Evolutionary conservation across 2,888 invertebrate species (phyloP), one percentile per base, ranked within the genome.

Genomic region (Oscheius sp.): DNA sequence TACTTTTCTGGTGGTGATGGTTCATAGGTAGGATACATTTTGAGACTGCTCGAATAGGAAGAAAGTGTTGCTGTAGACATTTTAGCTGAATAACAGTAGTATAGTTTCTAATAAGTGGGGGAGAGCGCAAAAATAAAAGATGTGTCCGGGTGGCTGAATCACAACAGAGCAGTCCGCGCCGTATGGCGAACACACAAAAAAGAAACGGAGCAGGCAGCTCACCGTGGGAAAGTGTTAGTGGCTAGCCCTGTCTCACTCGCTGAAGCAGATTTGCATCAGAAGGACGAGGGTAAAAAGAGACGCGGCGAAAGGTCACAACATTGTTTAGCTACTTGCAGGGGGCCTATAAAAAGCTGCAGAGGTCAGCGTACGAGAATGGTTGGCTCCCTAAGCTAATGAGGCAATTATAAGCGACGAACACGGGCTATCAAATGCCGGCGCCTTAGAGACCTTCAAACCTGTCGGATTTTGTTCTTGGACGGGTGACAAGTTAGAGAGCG

Each of bases 1-100:
- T 63, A 63, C 29, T 63, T 63, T 33, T 63, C 63, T 63, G 63
- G 63, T n/a, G 50, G 63, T 0, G 50, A 63, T n/a, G 63, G 50
- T 48, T 29, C 13, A 63, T 63, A 63, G 9, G 13, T 32, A 4
- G 47, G 50, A 21, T n/a, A 50, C 47, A 63, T 63, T 33, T 63
- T 63, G 48, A 48, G 48, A 29, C 29, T 63, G 21, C n/a, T 47
- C 21, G 63, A 47, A 11, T 63, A 63, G 29, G 21, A 32, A n/a
- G 29, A 48, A n/a, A 63, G 48, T 21, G 63, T 63, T 48, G 63
- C n/a, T 21, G 63, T 50, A n/a, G 50, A 47, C 63, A 63, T 48
- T 4, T 50, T 48, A 48, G 29, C 60, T 60, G 60, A 60, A 60
- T 3, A 42, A 42, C 7, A 7, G 42, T 7, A 42, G 42, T 42